Evolutionary conservation across 2,888 invertebrate genomes (phyloP).

Genomic region (Epinotia demarniana): DNA sequence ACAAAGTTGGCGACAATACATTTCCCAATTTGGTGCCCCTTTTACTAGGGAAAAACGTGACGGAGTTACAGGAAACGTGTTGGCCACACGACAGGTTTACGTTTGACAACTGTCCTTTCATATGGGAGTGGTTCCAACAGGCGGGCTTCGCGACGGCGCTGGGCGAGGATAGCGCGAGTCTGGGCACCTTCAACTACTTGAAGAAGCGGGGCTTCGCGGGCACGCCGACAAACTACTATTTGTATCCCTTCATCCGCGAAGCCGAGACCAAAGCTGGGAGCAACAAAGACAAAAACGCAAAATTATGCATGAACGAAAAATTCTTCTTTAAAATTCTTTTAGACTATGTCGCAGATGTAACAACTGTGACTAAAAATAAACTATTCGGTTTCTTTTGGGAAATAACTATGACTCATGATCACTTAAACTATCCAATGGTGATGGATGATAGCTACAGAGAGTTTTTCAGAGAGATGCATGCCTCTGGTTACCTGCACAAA

Average conservation of each 20-base stretch:
- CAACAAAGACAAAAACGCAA: background rate
- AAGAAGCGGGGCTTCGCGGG: slow-evolving; percentile 4
- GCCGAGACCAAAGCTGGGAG: background rate
- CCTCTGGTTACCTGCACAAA: slow-evolving; percentile 7
- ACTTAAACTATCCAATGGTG: slow-evolving; percentile 1
- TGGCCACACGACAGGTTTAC: background rate
- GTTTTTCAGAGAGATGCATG: background rate
- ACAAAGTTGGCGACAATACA: slow-evolving; percentile 10
- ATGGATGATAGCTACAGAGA: slow-evolving; percentile 1
- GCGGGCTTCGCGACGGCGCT: slow-evolving; percentile 5
- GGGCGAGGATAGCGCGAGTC: background rate
- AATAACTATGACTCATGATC: background rate
- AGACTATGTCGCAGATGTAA: slow-evolving; percentile 8
- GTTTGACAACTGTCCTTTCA: slow-evolving; percentile 18
- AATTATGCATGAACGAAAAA: slow-evolving; percentile 9
- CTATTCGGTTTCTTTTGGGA: slow-evolving; percentile 15
- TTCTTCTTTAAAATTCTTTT: background rate
- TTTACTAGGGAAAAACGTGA: background rate
- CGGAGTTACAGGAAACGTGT: background rate
- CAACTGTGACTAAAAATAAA: background rate
- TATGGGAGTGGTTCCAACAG: slow-evolving; percentile 6
- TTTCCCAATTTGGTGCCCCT: background rate
- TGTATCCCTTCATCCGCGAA: background rate
- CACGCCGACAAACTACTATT: slow-evolving; percentile 3
- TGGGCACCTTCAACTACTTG: background rate